Evolutionary conservation across 2,797 vertebrate genomes (phyloP).

Genomic region (Sebastes oblongus): DNA sequence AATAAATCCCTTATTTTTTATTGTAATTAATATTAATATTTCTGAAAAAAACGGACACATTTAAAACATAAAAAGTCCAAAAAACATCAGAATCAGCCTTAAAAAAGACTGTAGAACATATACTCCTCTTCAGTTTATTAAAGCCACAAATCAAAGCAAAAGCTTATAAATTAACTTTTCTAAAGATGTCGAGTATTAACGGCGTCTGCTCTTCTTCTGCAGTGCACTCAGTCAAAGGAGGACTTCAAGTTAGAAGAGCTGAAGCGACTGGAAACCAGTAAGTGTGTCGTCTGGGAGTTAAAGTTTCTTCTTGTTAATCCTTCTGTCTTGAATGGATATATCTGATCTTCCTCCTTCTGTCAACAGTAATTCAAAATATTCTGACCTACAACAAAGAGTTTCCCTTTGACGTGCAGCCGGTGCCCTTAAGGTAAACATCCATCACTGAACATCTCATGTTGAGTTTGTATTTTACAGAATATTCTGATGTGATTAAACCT

Average conservation of each 20-base stretch:
- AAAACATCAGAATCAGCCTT: too few species aligned
- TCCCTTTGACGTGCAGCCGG: constrained; percentile 96
- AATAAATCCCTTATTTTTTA: too few species aligned
- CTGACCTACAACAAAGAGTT: constrained; percentile 97
- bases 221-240: constrained; percentile 93
- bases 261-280: constrained; percentile 97
- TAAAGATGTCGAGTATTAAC: too few species aligned
- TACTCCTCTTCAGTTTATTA: too few species aligned
- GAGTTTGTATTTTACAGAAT: neutral
- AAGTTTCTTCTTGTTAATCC: neutral
- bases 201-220: neutral
- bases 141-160: too few species aligned
- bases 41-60: too few species aligned
- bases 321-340: neutral
- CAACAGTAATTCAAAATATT: constrained; percentile 93
- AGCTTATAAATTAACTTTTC: too few species aligned
- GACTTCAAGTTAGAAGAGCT: constrained; percentile 97
- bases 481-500: neutral
- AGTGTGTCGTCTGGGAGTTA: constrained; percentile 60
- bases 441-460: neutral
- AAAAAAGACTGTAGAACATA: too few species aligned
- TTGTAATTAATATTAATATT: too few species aligned
- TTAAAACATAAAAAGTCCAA: too few species aligned
- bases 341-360: constrained; percentile 18
- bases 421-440: constrained; percentile 90